Evolutionary conservation across 2,113 vertebrate species (phyloP), one percentile per base, ranked within the genome.

Genomic region (Indri indri): DNA sequence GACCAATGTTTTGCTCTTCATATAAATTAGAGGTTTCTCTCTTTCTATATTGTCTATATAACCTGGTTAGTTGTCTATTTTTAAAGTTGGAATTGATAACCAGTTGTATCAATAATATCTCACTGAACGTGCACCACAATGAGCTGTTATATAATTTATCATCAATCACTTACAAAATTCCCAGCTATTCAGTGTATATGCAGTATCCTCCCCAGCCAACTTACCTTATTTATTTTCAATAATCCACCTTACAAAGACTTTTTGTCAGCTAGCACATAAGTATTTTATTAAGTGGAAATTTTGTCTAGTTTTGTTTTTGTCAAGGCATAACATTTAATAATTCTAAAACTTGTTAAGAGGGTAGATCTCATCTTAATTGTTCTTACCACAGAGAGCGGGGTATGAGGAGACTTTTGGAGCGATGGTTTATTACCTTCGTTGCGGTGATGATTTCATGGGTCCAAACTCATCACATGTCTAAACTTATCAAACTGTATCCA

Each of bases 261-360:
- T 95, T 95, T 97, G 32, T 95, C 95, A 98, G 82, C 20, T 52
- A 93, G 81, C 27, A 93, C 84, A 88, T 89, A 87, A 3, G 8
- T 95, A 45, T 59, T 96, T 95, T 90, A 91, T 92, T 95, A 96
- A 86, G 57, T 27, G 0, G 1, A 92, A 90, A 91, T 84, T 91
- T 32, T 85, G 63, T 82, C 90, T 91, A 42, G 54, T 37, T 91
- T 84, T 88, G 8, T 80, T 93, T 94, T 97, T 81, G 59, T 81
- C 30, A 87, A 25, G 61, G 66, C 71, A 77, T 1, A 30, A 3
- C 37, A 94, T 84, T 95, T 91, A 94, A 71, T 90, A 95, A 93
- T 96, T 97, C 42, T 80, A 54, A 84, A 70, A 27, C 16, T n/a
- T 30, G 54, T 76, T 59, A 40, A 88, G 37, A 68, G 27, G 30